Conservation (phyloP, 2,113 vertebrate species). For the Plestiodon gilberti region DNA sequence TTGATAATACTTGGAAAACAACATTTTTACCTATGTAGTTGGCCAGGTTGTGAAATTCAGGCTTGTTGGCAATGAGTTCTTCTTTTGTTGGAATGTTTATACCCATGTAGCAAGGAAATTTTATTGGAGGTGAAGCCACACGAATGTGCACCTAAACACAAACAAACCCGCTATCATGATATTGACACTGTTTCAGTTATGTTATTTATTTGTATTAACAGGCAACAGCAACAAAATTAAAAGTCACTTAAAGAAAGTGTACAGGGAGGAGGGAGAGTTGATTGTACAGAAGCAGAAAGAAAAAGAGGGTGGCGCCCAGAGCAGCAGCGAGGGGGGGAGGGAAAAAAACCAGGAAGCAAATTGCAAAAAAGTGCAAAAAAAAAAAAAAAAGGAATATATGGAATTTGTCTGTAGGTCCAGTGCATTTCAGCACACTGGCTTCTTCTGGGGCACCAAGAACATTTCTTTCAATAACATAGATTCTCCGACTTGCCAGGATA, state of each 20-base stretch:
- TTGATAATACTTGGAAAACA: neutral
- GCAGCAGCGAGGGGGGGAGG: too few species aligned
- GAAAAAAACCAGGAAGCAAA: too few species aligned
- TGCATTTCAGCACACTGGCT: too few species aligned
- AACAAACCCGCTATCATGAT: conserved; percentile 7
- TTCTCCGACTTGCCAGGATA: too few species aligned
- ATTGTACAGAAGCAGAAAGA: neutral
- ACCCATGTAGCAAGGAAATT: conserved; percentile 97
- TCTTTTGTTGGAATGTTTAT: conserved; percentile 99
- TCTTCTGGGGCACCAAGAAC: too few species aligned
- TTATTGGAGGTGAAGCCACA: conserved; percentile 95
- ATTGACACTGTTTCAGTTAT: neutral
- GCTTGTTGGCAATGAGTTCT: conserved; percentile 96
- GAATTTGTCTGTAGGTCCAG: too few species aligned
- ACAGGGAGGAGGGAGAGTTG: neutral
- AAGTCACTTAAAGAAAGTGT: neutral
- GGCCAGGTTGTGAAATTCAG: conserved; percentile 92
- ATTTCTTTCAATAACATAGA: too few species aligned
- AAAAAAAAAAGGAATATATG: too few species aligned
- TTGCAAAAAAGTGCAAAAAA: too few species aligned
- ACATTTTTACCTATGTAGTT: conserved; percentile 88
- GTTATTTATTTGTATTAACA: neutral
- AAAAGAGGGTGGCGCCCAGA: too few species aligned
- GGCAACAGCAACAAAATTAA: neutral
- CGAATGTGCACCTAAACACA: conserved; percentile 90